Evolutionary conservation across 2,113 vertebrate species (phyloP), one percentile per base, ranked within the genome.

Genomic region (Pao palembangensis): DNA sequence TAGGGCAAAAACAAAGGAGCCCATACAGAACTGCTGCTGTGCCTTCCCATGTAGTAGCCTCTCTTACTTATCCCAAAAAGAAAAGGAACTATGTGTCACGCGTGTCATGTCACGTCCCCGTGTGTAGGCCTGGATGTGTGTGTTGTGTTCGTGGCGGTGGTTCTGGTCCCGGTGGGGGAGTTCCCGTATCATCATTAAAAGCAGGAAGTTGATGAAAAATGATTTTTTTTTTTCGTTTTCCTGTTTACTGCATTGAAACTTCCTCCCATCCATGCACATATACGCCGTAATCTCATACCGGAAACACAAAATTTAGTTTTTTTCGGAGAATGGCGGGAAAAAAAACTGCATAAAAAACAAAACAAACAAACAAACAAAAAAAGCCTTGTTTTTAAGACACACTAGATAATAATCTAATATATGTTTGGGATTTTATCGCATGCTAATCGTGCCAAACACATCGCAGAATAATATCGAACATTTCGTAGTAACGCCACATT

Each of bases 241-340:
- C 94, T 97, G 94, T 96, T 98, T 93, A 93, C 89, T 91, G 83
- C 63, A 83, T 74, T 83, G 87, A 76, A 87, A 91, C 85, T 94
- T 94, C 93, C 93, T 93, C 75, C 69, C 43, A 28, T 17, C n/a
- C 51, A 19, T 75, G 53, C 43, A 62, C 41, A 31, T 14, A 46
- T 16, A 19, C 47, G 53, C 38, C 42, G 8, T 21, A 41, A 51
- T 38, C 43, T 60, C 19, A 47, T 34, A 51, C 6, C 8, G 59
- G 64, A 65, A 64, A 46, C n/a, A 52, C 51, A 61, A 51, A 41
- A 58, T 51, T 20, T 2, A 15, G 68, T 65, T 55, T 21, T 55
- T 21, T 47, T 58, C 52, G 48, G 44, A 17, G 44, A 8, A 16
- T 12, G 31, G 15, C 28, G n/a, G n/a, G 54, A 47, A 38, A 61